Percentiles rank a stretch among this genome's conserved stretches.
phyloP scores from a whole-genome alignment of 35 echinoderm and acorn worm genomes.

The Ptychodera flava region DNA sequence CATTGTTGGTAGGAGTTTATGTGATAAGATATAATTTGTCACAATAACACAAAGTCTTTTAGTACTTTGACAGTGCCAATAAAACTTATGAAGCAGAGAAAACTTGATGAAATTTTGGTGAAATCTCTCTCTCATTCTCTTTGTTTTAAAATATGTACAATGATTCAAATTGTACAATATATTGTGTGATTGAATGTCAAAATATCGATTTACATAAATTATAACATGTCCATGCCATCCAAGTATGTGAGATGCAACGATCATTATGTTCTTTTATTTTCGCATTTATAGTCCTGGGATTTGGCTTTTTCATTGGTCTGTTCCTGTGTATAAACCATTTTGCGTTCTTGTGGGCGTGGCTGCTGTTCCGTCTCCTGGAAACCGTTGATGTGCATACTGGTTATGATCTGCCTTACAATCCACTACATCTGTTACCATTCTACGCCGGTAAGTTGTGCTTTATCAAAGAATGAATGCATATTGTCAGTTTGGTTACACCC shows the following conservation, averaged over 20 bases:
- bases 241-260: not conserved
- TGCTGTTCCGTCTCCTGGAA: slow-evolving; percentile 59
- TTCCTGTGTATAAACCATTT: slow-evolving; percentile 59
- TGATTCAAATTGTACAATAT: not conserved
- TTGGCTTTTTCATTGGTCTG: slow-evolving; percentile 74
- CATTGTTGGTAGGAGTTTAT: too few relatives aligned
- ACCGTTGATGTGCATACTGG: slow-evolving; percentile 95
- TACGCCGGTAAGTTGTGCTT: slow-evolving; percentile 85
- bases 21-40: too few relatives aligned
- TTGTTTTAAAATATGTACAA: not conserved
- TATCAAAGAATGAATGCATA: too few relatives aligned
- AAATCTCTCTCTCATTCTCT: not conserved
- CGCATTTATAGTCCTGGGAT: slow-evolving; percentile 60
- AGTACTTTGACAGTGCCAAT: too few relatives aligned
- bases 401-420: slow-evolving; percentile 67
- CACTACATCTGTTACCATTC: slow-evolving; percentile 79
- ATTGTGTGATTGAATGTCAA: not conserved
- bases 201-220: not conserved
- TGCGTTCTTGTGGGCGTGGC: slow-evolving; percentile 63
- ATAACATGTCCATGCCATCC: not conserved
- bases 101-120: not conserved
- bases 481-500: too few relatives aligned
- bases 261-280: slow-evolving; percentile 1
- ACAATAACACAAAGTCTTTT: too few relatives aligned
- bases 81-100: too few relatives aligned